Percentiles rank a stretch among this genome's conserved stretches.
Conservation (phyloP, 2,113 vertebrate species). For the Theristicus caerulescens region DNA sequence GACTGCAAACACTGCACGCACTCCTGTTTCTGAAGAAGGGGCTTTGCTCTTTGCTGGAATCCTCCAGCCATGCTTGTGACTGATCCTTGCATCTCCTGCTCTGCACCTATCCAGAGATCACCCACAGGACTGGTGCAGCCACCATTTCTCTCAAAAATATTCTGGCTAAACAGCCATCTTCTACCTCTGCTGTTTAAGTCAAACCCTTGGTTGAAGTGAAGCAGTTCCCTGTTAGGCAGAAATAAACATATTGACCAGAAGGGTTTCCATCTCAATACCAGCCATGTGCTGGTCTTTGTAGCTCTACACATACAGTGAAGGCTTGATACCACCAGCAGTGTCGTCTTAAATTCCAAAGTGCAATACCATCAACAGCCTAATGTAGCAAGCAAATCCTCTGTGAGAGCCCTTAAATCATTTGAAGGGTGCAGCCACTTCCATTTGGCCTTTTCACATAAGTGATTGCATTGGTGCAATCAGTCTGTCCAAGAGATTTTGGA, state of each 20-base stretch:
- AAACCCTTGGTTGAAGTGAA: background rate
- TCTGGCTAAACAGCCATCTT: background rate
- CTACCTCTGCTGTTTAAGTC: background rate
- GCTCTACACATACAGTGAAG: background rate
- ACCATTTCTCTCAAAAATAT: background rate
- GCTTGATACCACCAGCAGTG: background rate
- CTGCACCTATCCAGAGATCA: background rate
- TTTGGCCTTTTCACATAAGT: background rate
- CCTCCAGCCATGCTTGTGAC: fast-evolving
- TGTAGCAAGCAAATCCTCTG: background rate
- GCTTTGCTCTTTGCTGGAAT: background rate
- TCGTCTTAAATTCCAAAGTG: background rate
- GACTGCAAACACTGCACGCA: background rate
- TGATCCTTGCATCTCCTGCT: background rate
- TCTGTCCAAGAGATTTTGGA: background rate
- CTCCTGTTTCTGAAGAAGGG: background rate
- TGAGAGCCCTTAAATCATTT: background rate
- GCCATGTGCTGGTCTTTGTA: background rate
- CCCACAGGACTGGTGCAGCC: fast-evolving
- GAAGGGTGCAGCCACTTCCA: background rate
- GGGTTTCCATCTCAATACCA: background rate
- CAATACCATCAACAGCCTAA: background rate
- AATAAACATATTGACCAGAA: background rate
- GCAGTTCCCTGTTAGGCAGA: background rate
- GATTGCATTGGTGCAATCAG: background rate